A percentile compares a stretch with the other conserved stretches of the same genome.
Conservation (phyloP, 2,797 vertebrate genomes). For the Hemitrygon akajei region DNA sequence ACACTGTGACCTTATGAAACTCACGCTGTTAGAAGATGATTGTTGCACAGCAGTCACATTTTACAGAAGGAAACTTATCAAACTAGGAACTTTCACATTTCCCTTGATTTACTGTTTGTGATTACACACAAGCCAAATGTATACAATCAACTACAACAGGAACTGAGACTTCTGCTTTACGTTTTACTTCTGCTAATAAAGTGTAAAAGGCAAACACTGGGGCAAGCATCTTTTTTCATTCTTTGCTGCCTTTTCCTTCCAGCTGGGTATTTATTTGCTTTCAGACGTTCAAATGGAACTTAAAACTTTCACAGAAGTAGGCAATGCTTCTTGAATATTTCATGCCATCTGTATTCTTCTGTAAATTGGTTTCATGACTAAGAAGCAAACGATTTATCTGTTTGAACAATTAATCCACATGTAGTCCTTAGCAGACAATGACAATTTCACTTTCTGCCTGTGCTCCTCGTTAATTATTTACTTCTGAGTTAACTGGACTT, state of each 20-base stretch:
- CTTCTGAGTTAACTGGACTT: neutral
- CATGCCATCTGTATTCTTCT: neutral
- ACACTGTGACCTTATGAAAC: neutral
- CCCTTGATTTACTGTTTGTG: neutral
- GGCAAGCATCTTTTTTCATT: neutral
- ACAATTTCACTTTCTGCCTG: neutral
- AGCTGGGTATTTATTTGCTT: neutral
- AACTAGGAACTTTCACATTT: neutral
- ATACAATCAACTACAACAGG: neutral
- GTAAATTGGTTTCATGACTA: neutral
- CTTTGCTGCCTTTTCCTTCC: neutral
- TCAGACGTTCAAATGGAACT: neutral
- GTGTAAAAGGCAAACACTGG: too few species aligned
- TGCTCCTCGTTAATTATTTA: slow-evolving; percentile 32
- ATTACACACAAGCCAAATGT: neutral
- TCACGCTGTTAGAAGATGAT: neutral
- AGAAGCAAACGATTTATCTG: neutral
- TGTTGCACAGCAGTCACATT: too few species aligned
- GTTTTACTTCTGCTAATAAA: neutral
- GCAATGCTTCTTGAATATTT: neutral
- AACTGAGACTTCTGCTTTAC: neutral
- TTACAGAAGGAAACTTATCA: neutral
- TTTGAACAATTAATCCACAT: neutral
- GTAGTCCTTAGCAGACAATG: neutral
- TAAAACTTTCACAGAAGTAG: neutral